Evolutionary conservation across 2,888 invertebrate genomes (phyloP).

Genomic region (Parthenolecanium corni): DNA sequence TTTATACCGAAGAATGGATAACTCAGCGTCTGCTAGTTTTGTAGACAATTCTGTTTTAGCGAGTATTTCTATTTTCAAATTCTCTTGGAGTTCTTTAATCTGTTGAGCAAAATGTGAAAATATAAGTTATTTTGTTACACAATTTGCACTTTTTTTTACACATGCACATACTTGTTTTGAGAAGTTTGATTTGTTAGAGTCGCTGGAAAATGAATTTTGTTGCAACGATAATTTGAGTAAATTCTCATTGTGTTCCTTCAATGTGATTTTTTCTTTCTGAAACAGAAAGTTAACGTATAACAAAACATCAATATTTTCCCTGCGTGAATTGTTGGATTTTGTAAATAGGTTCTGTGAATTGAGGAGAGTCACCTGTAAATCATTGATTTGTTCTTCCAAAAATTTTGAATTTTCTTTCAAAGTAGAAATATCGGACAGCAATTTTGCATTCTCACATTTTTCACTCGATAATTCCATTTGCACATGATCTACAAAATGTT

Average conservation of each 20-base stretch:
- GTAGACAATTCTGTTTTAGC: slow-evolving; percentile 7
- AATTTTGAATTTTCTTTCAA: slow-evolving; percentile 16
- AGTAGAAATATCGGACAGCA: not conserved
- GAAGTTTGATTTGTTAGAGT: slow-evolving; percentile 5
- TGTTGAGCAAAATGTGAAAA: not conserved
- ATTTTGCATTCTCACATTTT: slow-evolving; percentile 13
- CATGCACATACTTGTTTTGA: slow-evolving; percentile 1
- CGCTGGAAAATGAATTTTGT: not conserved
- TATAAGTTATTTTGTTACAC: not conserved
- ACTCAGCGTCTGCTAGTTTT: slow-evolving; percentile 16
- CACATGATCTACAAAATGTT: slow-evolving; percentile 4
- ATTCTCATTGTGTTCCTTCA: slow-evolving; percentile 27
- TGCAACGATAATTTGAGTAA: slow-evolving; percentile 18
- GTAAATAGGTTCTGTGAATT: too few relatives aligned
- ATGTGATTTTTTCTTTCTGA: slow-evolving; percentile 14
- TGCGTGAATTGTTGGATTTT: not conserved
- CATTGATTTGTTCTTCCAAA: slow-evolving; percentile 22
- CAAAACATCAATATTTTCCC: not conserved
- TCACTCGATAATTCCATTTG: slow-evolving; percentile 20
- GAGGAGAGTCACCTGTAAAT: slow-evolving; percentile 17
- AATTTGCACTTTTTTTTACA: not conserved
- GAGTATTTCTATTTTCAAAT: slow-evolving; percentile 13
- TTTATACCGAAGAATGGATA: slow-evolving; percentile 5
- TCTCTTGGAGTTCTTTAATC: slow-evolving; percentile 22
- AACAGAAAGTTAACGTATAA: not conserved